Percentiles rank a stretch among this genome's conserved stretches.
Evolutionary conservation across 2,888 invertebrate species (phyloP).

Genomic region (Scotopteryx bipunctaria): DNA sequence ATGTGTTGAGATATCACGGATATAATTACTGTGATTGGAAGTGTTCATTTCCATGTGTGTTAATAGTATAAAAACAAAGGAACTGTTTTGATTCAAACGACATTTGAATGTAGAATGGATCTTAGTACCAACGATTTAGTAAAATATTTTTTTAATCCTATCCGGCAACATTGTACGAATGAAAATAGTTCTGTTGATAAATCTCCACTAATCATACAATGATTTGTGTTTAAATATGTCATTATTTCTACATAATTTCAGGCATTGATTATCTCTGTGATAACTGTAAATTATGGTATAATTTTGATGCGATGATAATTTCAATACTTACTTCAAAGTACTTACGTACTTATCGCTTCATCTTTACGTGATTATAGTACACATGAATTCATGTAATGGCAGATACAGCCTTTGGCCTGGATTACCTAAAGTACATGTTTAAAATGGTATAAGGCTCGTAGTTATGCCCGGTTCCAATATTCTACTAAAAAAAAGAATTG

Average conservation of each 20-base stretch:
- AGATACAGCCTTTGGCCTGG: too few species aligned
- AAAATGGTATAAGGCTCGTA: too few species aligned
- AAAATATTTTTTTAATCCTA: constrained; percentile 1
- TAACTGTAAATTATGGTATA: constrained; percentile 31
- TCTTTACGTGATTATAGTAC: constrained; percentile 12
- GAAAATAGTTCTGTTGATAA: constrained; percentile 16
- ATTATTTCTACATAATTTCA: constrained; percentile 29
- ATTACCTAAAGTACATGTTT: not conserved
- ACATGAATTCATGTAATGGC: not conserved
- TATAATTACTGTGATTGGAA: constrained; percentile 31
- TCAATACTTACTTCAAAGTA: constrained; percentile 23
- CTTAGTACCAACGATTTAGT: too few species aligned
- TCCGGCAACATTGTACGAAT: constrained; percentile 15
- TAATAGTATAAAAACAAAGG: too few species aligned
- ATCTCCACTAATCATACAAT: constrained; percentile 18
- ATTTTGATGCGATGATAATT: constrained; percentile 36
- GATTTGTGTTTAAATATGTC: constrained; percentile 34
- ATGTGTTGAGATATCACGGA: constrained; percentile 35
- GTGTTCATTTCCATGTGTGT: constrained; percentile 25
- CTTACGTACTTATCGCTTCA: constrained; percentile 22
- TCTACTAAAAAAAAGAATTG: too few species aligned
- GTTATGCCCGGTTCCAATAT: too few species aligned
- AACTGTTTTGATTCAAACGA: not conserved
- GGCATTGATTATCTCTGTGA: constrained; percentile 26
- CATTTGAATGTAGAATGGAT: constrained; percentile 4